Evolutionary conservation across 2,113 vertebrate species (phyloP).

Genomic region (Axis porcinus): DNA sequence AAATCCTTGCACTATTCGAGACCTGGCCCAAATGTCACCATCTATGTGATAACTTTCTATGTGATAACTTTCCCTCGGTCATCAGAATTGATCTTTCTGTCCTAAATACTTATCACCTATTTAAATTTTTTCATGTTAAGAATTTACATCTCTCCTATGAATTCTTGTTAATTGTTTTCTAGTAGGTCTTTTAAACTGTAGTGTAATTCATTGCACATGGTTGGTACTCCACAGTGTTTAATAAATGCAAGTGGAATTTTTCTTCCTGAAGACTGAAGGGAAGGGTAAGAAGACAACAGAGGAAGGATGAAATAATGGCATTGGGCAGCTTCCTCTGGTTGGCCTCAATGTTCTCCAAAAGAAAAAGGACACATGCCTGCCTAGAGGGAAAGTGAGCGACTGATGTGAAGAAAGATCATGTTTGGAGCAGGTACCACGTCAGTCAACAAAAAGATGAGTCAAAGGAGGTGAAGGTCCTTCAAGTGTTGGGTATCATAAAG

Average conservation of each 20-base stretch:
- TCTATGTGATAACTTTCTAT: background rate
- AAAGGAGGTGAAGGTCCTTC: background rate
- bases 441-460: background rate
- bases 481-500: background rate
- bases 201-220: background rate
- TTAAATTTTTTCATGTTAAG: background rate
- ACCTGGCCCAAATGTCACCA: background rate
- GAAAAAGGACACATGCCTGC: background rate
- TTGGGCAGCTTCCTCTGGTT: background rate
- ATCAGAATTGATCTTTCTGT: background rate
- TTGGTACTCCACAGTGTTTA: background rate
- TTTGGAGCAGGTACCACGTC: background rate
- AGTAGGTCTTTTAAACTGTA: background rate
- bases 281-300: background rate
- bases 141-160: background rate
- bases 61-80: background rate
- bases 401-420: background rate
- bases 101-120: background rate
- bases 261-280: background rate
- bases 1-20: background rate
- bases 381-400: background rate
- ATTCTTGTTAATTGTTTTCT: background rate
- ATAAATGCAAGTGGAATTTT: background rate
- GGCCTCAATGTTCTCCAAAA: background rate
- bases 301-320: background rate